Base-by-base conservation (phyloP, 1,140 invertebrate species). In the Apocrypta bakeri region DNA sequence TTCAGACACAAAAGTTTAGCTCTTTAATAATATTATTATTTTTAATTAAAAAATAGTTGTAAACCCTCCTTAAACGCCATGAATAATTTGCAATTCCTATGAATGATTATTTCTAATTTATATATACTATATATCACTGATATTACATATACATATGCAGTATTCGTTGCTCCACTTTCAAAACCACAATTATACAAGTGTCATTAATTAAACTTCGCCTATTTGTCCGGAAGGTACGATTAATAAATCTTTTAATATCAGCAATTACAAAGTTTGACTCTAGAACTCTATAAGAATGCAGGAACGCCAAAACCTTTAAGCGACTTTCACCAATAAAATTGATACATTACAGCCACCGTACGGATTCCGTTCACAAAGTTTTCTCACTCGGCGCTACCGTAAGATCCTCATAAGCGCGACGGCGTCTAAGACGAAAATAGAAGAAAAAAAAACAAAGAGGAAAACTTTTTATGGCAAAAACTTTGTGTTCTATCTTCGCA, bases 241-340 rank as follows among this genome's bases (percentile, higher is more conserved):
- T 72, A 42, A 82, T 77, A 82, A 77, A 77, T 72, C 74, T 77
- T 48, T 63, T 42, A 76, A 77, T 48, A 83, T 64, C 69, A 25
- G 76, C 63, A 74, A 83, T 83, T 79, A 68, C 27, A 68, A 79
- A 79, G 71, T 83, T 83, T 21, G n/a, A 37, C 17, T 21, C 40
- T 25, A 68, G 29, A 68, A 56, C 1, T 61, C 2, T 21, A n/a
- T n/a, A 79, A 79, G 71, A 83, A 73, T 75, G 61, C 71, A 74
- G 81, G 61, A 74, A n/a, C 1, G 27, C 31, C 40, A 2, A 25
- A 68, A 68, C 0, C 12, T 72, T 29, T 33, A 24, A 64, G 68
- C n/a, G 25, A 79, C 42, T 79, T 74, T 42, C 33, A 72, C 63
- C 33, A 79, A 83, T 83, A 79, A 83, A 80, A 83, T 83, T 83